A percentile compares a stretch with the other conserved stretches of the same genome.
phyloP scores from a whole-genome alignment of 2,113 vertebrate genomes.

The Tretioscincus oriximinensis region DNA sequence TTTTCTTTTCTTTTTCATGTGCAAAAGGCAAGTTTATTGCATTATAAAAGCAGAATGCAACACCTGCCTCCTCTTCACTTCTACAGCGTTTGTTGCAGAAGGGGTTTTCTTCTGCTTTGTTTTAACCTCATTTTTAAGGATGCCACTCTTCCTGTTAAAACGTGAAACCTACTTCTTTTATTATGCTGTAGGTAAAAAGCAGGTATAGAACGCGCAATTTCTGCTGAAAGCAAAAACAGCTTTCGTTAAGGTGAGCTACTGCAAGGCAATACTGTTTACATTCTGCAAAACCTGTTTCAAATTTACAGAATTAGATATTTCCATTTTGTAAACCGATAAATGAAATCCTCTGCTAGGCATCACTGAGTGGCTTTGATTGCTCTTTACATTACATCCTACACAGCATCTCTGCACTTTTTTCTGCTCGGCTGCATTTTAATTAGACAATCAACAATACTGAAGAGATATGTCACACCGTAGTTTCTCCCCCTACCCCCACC shows the following conservation, averaged over 20 bases:
- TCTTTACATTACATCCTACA: constrained; percentile 66
- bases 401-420: constrained; percentile 66
- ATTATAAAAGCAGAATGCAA: constrained; percentile 64
- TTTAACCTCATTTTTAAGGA: constrained; percentile 77
- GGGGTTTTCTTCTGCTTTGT: constrained; percentile 58
- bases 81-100: constrained; percentile 71
- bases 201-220: constrained; percentile 54
- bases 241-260: constrained; percentile 71
- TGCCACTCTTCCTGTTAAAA: constrained; percentile 60
- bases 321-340: constrained; percentile 64
- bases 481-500: too few species aligned
- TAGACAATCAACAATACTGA: constrained; percentile 71
- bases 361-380: constrained; percentile 71
- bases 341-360: constrained; percentile 68
- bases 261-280: constrained; percentile 70
- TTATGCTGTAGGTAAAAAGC: constrained; percentile 60
- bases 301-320: constrained; percentile 73
- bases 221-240: constrained; percentile 61
- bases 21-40: constrained; percentile 61
- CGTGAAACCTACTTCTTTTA: constrained; percentile 50
- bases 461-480: constrained; percentile 50
- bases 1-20: constrained; percentile 31
- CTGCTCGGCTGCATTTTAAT: constrained; percentile 74
- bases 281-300: constrained; percentile 72
- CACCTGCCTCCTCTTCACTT: constrained; percentile 76